These are phyloP conservation scores for Ondatra zibethicus DNA, from an alignment of 2,113 vertebrate species.

Conservation along the genomic window DNA sequence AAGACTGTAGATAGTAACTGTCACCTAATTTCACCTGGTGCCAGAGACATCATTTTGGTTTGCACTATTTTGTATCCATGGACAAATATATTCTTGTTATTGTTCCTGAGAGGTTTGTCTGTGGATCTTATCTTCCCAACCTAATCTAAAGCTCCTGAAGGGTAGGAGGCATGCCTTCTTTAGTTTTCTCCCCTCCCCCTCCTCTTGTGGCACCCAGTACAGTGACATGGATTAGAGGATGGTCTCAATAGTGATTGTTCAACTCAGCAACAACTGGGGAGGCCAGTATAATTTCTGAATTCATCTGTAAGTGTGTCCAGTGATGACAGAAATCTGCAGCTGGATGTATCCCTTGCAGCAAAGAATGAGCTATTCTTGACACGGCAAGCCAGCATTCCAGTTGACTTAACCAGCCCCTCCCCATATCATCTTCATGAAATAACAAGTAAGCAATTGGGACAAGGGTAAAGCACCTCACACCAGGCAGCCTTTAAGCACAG, in stretches of 20 bases:
- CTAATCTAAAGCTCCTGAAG: constrained; percentile 50
- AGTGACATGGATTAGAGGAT: constrained; percentile 26
- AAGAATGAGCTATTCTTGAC: constrained; percentile 79
- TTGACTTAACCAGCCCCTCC: constrained; percentile 69
- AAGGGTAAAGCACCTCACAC: constrained; percentile 51
- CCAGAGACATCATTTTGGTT: constrained; percentile 44
- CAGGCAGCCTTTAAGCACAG: constrained; percentile 42
- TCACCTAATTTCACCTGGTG: constrained; percentile 37
- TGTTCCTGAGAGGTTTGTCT: constrained; percentile 15
- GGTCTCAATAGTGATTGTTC: constrained; percentile 69
- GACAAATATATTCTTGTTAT: constrained; percentile 15
- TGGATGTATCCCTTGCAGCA: constrained; percentile 69
- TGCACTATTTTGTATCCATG: constrained; percentile 31
- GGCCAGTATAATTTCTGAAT: constrained; percentile 77
- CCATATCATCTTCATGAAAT: constrained; percentile 69
- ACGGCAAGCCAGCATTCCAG: constrained; percentile 69
- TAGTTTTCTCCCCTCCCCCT: constrained; percentile 24
- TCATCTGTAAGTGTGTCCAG: constrained; percentile 68
- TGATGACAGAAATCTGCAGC: constrained; percentile 78
- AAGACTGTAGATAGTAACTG: constrained; percentile 17
- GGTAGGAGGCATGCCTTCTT: neutral
- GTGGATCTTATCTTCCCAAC: neutral
- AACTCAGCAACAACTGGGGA: constrained; percentile 57
- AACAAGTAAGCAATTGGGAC: constrained; percentile 69
- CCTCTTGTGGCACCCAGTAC: constrained; percentile 12